These are phyloP conservation scores for Tridacna gigas DNA, from an alignment of 2,888 invertebrate genomes.

Conservation along the genomic window DNA sequence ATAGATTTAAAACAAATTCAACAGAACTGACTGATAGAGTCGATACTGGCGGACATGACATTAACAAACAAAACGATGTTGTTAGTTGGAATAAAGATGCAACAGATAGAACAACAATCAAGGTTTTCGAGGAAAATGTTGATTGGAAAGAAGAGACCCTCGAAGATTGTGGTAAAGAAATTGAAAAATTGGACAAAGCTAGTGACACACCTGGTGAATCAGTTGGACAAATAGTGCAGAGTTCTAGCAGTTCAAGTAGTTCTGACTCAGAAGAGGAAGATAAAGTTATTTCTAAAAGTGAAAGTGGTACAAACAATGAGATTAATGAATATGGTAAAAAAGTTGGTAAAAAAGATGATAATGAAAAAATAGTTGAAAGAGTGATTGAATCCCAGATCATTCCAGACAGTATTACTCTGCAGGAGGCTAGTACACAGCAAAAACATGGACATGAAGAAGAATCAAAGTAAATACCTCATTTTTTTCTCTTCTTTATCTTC, in stretches of 20 bases:
- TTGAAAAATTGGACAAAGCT: no score
- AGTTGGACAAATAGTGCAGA: not conserved
- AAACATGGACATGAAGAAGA: no score
- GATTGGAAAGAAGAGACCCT: not conserved
- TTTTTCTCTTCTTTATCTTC: no score
- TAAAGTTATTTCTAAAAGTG: not conserved
- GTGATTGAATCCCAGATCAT: not conserved
- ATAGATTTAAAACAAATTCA: not conserved
- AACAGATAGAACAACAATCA: not conserved
- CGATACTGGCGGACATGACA: not conserved
- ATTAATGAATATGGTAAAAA: not conserved
- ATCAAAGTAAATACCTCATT: no score
- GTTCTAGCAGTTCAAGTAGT: slow-evolving; percentile 30
- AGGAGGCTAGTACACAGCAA: not conserved
- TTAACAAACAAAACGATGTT: not conserved
- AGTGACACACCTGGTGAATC: no score
- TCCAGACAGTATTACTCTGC: not conserved
- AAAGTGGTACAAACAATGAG: not conserved
- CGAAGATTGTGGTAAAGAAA: no score
- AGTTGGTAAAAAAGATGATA: not conserved
- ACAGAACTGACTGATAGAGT: not conserved
- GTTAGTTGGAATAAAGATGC: not conserved
- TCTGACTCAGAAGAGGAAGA: not conserved
- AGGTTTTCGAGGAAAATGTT: not conserved
- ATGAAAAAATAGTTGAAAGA: not conserved